Evolutionary conservation across 1,140 invertebrate species (phyloP), one percentile per base, ranked within the genome.

Genomic region (Steinernema feltiae): DNA sequence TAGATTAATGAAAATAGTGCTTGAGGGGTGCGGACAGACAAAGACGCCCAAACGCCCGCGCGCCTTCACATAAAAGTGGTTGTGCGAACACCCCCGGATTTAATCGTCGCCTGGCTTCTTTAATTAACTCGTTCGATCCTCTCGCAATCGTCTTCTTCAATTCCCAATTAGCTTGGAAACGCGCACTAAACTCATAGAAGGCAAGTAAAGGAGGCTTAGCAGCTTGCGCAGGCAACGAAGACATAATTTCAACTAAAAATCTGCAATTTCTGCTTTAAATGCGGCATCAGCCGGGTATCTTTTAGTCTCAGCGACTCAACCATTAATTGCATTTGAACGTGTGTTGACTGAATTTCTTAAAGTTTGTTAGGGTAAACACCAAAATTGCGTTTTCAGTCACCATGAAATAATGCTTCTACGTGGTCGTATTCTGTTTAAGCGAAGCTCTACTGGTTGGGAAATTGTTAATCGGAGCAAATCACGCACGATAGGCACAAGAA

Each of bases 1-100:
- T 18, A 41, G 35, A 41, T 41, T 41, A 41, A 41, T 41, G 35
- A 41, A 41, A 41, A 7, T 41, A n/a, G n/a, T n/a, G n/a, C n/a
- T n/a, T n/a, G n/a, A n/a, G n/a, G n/a, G n/a, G n/a, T n/a, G n/a
- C n/a, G 35, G 35, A 41, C 7, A 7, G 18, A 41, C 18, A 18
- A 41, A 41, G 18, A 41, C 7, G 7, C 35, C 7, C 35, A 18
- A 7, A 41, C 35, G 35, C 35, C 35, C 35, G 7, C 35, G 7
- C 35, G 7, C 18, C 18, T 41, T 18, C 35, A 7, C 35, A 41
- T 41, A 41, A 41, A 41, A 18, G 7, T n/a, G n/a, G n/a, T n/a
- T n/a, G n/a, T n/a, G n/a, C 41, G 41, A 27, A 63, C 53, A 63
- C 53, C 53, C 53, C 15, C 53, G 53, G 53, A 63, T 63, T 63